Evolutionary conservation across 2,888 invertebrate genomes (phyloP).

Genomic region (Lepidochrysops patricia): DNA sequence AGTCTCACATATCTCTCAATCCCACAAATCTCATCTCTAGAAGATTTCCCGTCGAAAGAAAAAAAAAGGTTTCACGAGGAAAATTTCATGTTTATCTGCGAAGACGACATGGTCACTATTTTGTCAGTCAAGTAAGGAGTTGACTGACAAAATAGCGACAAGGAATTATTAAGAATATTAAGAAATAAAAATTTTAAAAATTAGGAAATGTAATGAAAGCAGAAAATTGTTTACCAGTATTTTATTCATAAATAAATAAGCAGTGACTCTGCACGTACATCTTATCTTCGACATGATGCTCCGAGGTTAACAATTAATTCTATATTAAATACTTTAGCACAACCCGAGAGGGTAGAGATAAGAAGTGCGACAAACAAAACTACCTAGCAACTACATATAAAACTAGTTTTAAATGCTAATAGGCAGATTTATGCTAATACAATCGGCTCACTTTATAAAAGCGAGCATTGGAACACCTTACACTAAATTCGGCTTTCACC

Average conservation of each 20-base stretch:
- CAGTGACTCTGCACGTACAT: neutral
- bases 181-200: neutral
- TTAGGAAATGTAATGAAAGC: neutral
- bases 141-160: no score
- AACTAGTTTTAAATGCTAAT: slow-evolving; percentile 8
- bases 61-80: neutral
- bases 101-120: no score
- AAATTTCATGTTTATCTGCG: no score
- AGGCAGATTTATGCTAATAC: slow-evolving; percentile 8
- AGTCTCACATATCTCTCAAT: no score
- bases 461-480: neutral
- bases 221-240: neutral
- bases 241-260: slow-evolving; percentile 9
- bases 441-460: neutral
- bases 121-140: no score
- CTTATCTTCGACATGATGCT: slow-evolving; percentile 13
- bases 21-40: no score
- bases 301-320: slow-evolving; percentile 23
- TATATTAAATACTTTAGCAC: slow-evolving; percentile 22
- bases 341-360: slow-evolving; percentile 11
- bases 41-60: no score
- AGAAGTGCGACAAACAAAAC: slow-evolving; percentile 4
- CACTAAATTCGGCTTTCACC: neutral
- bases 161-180: no score
- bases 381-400: slow-evolving; percentile 11